A percentile compares a stretch with the other conserved stretches of the same genome.
Evolutionary conservation across 2,888 invertebrate species (phyloP).

Genomic region (Scrobipalpa atriplicella): DNA sequence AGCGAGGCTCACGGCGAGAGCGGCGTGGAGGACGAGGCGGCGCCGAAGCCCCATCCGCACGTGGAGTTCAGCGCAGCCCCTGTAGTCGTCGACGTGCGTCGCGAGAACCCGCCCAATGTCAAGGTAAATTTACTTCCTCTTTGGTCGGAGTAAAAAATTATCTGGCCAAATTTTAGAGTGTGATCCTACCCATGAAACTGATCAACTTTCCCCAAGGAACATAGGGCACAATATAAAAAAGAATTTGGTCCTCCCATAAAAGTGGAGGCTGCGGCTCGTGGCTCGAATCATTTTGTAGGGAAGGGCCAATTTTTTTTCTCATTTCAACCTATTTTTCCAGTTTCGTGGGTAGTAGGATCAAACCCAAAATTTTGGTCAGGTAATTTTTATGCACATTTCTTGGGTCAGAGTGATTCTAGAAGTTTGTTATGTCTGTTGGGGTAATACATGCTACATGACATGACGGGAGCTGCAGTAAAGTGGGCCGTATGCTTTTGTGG

Average conservation of each 20-base stretch:
- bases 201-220: too few species aligned
- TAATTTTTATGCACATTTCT: background rate
- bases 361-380: too few species aligned
- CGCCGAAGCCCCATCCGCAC: conserved; percentile 79
- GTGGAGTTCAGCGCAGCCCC: conserved; percentile 87
- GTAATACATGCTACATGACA: background rate
- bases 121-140: conserved; percentile 53
- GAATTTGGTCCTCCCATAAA: too few species aligned
- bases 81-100: conserved; percentile 84
- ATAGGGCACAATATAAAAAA: too few species aligned
- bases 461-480: background rate
- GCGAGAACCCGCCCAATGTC: conserved; percentile 77
- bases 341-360: too few species aligned
- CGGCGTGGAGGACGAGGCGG: conserved; percentile 68
- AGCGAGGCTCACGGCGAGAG: conserved; percentile 76
- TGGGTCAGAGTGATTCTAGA: background rate
- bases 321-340: too few species aligned
- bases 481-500: background rate
- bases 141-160: background rate
- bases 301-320: too few species aligned
- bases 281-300: too few species aligned
- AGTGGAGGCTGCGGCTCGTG: too few species aligned
- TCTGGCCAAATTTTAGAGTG: too few species aligned
- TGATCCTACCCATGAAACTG: too few species aligned
- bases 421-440: background rate